Evolutionary conservation across 2,888 invertebrate species (phyloP), one percentile per base, ranked within the genome.

Genomic region (Drosophila rellima): DNA sequence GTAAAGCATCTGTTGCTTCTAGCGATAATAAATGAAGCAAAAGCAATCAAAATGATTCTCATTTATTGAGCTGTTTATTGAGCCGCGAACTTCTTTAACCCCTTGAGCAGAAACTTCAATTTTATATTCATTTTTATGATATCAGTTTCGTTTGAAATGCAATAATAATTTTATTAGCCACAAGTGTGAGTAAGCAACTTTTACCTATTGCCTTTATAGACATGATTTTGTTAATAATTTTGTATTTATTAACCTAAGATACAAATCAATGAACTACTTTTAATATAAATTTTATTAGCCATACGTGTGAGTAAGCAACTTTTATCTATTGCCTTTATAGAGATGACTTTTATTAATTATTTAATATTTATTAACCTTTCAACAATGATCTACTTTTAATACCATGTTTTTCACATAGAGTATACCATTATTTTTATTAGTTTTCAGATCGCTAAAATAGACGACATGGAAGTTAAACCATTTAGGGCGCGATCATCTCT

Each of bases 1-100:
- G 35, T 42, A 18, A 13, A 48, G 50, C 75, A 54, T 63, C 59
- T 69, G 51, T 52, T 55, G 69, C 59, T 48, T 31, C 52, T n/a
- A 42, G 31, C 50, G 44, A 50, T 68, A 20, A 40, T 56, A 69
- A 74, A 47, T 63, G 26, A 35, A 50, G 74, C 63, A 44, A 33
- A 33, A 13, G 35, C 17, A 68, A 76, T 70, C 51, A 74, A 59
- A 54, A 40, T 35, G 33, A 59, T 51, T 15, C 48, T 48, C 35
- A 62, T 55, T 70, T 65, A 70, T 70, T 61, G 50, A 63, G 42
- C 50, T 39, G 59, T 51, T 55, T 55, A 45, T 56, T 35, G 17
- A 23, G 44, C 20, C 35, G 35, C 42, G 17, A 60, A 44, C 60
- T 17, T 13, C 5, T n/a, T n/a, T 18, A 42, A 18, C 52, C 26